Conservation (phyloP, 2,888 invertebrate genomes). For the Hermodice carunculata region DNA sequence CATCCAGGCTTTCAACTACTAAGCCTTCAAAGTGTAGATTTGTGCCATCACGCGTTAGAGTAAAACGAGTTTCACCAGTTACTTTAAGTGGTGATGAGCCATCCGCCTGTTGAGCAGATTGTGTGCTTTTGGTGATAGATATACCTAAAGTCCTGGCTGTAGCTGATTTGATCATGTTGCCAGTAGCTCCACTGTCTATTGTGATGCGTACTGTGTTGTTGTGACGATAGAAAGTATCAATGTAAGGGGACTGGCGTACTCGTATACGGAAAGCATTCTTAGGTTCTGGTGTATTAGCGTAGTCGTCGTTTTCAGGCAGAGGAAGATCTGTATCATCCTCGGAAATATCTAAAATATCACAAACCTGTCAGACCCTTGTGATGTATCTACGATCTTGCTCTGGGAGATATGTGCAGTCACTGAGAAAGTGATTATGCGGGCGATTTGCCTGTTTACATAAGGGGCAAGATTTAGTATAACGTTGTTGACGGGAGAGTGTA, state of each 20-base stretch:
- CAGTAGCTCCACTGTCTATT: no score
- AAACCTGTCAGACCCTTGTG: conserved; percentile 22
- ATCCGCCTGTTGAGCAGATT: background rate
- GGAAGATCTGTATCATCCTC: no score
- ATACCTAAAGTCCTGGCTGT: no score
- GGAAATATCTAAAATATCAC: no score
- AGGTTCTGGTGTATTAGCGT: no score
- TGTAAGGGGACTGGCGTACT: background rate
- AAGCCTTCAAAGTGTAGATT: conserved; percentile 22
- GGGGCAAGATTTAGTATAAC: conserved; percentile 20
- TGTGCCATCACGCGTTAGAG: background rate
- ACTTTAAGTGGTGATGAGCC: background rate
- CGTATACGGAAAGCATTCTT: background rate
- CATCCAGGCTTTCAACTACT: conserved; percentile 37
- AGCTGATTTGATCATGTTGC: no score
- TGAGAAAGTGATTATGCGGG: conserved; percentile 32
- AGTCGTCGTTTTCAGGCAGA: no score
- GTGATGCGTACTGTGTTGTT: background rate
- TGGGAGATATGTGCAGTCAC: conserved; percentile 35
- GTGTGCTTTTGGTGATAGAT: background rate
- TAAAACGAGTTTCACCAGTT: background rate
- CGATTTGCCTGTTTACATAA: conserved; percentile 34
- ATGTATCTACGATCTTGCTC: conserved; percentile 32
- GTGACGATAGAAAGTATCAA: background rate
- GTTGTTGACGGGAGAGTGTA: no score